A percentile compares a stretch with the other conserved stretches of the same genome.
Evolutionary conservation across 2,888 invertebrate genomes (phyloP).

Genomic region (Nomada fabriciana): DNA sequence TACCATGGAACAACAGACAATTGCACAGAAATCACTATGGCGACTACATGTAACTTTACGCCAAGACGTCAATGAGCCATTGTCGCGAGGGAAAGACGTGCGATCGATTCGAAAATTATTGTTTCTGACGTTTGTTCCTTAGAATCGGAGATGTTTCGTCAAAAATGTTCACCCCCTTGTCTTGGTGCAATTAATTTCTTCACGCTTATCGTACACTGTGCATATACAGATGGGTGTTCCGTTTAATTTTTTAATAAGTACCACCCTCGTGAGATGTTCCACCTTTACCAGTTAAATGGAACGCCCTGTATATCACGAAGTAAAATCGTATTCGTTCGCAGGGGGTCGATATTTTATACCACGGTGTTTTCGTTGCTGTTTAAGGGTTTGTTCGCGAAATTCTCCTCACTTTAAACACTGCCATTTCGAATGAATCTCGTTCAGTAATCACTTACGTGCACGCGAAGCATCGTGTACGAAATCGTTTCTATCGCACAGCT

Average conservation of each 20-base stretch:
- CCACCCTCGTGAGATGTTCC: no score
- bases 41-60: slow-evolving; percentile 4
- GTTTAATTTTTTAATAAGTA: no score
- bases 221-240: no score
- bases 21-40: no score
- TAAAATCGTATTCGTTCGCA: not conserved
- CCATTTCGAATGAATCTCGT: slow-evolving; percentile 27
- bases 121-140: slow-evolving; percentile 2
- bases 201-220: not conserved
- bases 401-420: slow-evolving; percentile 34
- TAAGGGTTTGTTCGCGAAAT: slow-evolving; percentile 29
- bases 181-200: not conserved
- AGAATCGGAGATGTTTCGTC: not conserved
- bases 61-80: slow-evolving; percentile 27
- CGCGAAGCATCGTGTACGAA: not conserved
- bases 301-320: not conserved
- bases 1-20: slow-evolving; percentile 41
- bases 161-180: not conserved
- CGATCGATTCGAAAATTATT: slow-evolving; percentile 22
- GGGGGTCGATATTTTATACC: not conserved
- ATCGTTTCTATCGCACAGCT: slow-evolving; percentile 15
- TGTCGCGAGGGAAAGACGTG: slow-evolving; percentile 9
- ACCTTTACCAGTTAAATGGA: no score
- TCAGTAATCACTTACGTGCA: not conserved
- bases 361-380: slow-evolving; percentile 2